phyloP scores from a whole-genome alignment of 2,888 invertebrate species.

The Liopterus haemorrhoidalis region DNA sequence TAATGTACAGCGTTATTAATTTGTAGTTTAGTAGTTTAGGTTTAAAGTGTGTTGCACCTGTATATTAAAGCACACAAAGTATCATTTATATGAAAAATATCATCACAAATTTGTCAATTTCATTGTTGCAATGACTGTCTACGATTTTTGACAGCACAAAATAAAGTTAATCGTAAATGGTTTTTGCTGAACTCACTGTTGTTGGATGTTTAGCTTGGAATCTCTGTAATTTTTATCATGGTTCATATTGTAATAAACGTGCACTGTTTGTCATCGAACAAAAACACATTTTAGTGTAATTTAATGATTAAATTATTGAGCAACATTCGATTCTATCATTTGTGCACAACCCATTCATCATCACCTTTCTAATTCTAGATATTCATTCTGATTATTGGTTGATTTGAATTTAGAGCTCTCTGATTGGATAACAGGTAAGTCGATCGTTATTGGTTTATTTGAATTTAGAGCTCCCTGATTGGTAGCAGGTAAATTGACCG shows the following conservation, averaged over 20 bases:
- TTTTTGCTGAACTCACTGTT: constrained; percentile 13
- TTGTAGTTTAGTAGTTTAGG: constrained; percentile 20
- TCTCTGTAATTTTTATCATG: constrained; percentile 33
- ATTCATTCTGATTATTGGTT: too few relatives aligned
- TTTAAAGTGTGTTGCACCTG: constrained; percentile 20
- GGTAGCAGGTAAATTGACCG: too few relatives aligned
- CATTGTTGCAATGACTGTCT: constrained; percentile 11
- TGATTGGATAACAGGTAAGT: too few relatives aligned
- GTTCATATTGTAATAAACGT: constrained; percentile 32
- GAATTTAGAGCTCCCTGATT: too few relatives aligned
- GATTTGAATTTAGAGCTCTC: too few relatives aligned
- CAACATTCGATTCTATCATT: constrained; percentile 12
- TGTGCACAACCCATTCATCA: constrained; percentile 7
- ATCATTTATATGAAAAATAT: constrained; percentile 9
- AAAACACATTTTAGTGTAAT: constrained; percentile 22
- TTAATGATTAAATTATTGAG: constrained; percentile 22
- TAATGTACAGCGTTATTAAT: constrained; percentile 23
- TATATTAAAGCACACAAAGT: constrained; percentile 23
- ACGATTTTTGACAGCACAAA: background rate
- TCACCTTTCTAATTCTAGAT: background rate
- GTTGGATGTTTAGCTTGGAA: constrained; percentile 23
- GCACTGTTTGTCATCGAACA: constrained; percentile 30
- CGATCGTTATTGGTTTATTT: too few relatives aligned
- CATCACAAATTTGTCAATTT: constrained; percentile 19
- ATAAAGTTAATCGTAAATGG: background rate